phyloP scores from a whole-genome alignment of 2,113 vertebrate species.

The Paradoxurus hermaphroditus region DNA sequence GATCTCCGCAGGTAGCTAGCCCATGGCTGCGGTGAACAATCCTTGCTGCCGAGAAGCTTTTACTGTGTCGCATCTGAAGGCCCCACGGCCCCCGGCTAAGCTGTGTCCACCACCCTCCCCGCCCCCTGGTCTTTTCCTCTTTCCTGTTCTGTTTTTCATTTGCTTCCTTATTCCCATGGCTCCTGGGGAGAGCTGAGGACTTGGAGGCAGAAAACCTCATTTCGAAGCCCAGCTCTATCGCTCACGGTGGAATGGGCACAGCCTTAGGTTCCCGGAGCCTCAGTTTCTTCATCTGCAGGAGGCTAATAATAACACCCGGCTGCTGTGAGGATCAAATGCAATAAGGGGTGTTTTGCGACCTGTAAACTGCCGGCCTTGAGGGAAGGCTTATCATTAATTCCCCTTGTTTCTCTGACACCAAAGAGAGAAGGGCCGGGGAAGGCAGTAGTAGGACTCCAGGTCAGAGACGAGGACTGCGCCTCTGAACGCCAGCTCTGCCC shows the following conservation, averaged over 20 bases:
- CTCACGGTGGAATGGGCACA: not conserved
- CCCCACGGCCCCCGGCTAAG: too few species aligned
- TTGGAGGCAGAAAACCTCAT: not conserved
- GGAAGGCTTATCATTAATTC: slow-evolving; percentile 29
- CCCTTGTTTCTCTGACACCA: not conserved
- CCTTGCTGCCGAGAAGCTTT: not conserved
- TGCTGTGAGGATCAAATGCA: slow-evolving; percentile 8
- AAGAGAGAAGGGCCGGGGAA: not conserved
- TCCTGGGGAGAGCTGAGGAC: not conserved
- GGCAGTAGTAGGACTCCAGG: not conserved
- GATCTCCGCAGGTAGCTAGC: not conserved
- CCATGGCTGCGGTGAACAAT: not conserved
- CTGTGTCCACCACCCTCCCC: too few species aligned
- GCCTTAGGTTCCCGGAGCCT: not conserved
- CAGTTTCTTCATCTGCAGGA: slow-evolving; percentile 5
- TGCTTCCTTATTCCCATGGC: not conserved
- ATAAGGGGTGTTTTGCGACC: not conserved
- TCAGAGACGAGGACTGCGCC: not conserved
- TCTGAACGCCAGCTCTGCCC: not conserved
- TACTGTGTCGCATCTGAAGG: not conserved
- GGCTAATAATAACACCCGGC: not conserved
- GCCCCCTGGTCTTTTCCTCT: not conserved
- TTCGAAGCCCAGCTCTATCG: not conserved
- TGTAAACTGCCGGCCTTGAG: not conserved
- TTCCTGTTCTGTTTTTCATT: not conserved